Conservation (phyloP, 92 coral and sea anemone species). For the Muricea muricata region DNA sequence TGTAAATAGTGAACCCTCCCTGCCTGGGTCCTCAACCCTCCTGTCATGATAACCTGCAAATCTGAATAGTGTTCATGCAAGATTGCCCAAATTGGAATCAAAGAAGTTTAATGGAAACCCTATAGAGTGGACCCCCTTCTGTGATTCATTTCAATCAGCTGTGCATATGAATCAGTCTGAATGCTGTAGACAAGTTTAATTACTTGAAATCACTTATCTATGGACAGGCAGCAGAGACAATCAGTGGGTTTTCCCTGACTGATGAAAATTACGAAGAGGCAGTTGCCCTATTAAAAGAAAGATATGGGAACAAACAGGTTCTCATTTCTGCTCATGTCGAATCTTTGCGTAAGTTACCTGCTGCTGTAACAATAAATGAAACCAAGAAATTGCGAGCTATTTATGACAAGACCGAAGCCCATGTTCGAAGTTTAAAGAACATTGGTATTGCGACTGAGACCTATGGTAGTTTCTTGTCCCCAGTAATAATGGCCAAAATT, state of each 20-base stretch:
- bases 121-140: constrained; percentile 51
- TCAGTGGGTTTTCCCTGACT: constrained; percentile 51
- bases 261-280: constrained; percentile 42
- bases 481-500: constrained; percentile 62
- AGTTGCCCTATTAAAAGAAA: not conserved
- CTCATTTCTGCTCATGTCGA: not conserved
- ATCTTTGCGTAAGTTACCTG: constrained; percentile 24
- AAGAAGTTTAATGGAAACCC: constrained; percentile 57
- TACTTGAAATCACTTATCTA: not conserved
- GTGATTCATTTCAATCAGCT: constrained; percentile 49
- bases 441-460: constrained; percentile 48
- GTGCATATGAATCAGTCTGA: constrained; percentile 34
- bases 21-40: not conserved
- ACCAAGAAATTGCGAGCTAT: constrained; percentile 35
- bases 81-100: constrained; percentile 52
- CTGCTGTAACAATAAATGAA: constrained; percentile 32
- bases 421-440: constrained; percentile 49
- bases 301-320: not conserved
- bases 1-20: not conserved
- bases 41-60: not conserved
- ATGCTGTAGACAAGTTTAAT: constrained; percentile 13
- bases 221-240: constrained; percentile 33
- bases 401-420: constrained; percentile 46
- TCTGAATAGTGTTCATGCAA: not conserved
- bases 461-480: constrained; percentile 59